Base-by-base conservation (phyloP, 2,888 invertebrate genomes). In the Tenthredo amoena region DNA sequence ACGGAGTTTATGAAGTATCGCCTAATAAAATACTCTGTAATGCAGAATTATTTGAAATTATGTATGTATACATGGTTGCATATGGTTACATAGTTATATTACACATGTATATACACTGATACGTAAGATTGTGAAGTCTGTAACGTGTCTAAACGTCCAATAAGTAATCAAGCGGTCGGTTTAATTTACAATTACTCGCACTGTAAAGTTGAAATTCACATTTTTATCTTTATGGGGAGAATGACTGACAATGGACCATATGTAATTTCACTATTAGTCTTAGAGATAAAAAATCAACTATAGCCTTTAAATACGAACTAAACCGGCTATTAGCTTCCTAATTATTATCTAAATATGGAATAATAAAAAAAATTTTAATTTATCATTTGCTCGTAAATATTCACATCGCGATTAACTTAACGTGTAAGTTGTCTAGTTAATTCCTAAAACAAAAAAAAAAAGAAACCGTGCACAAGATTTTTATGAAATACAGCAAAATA, bases 291-390 rank as follows among this genome's bases (percentile, higher is more conserved):
- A 40, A 74, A 74, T 37, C 40, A 74, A 43, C 81, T 81, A 40
- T 68, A 83, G 68, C 83, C 71, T 83, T 65, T 83, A 21, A 71
- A 65, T 83, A 83, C 47, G 68, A 83, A 83, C 83, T 83, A 68
- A 83, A 83, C 83, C 83, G 83, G 83, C 83, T 65, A 83, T 68
- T 68, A 68, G 83, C 83, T 83, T 83, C 83, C 83, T 83, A 83
- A 68, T 83, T 31, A 83, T 83, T 62, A 58, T 40, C 81, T 68
- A 37, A 68, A 83, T 68, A 83, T 83, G 10, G 71, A 68, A 47
- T 83, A 15, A 10, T 40, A 72, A 43, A 40, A 72, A n/a, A 18
- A 71, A 71, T 9, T 6, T 37, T n/a, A 68, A 34, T 68, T 68
- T 68, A 83, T 83, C 31, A 83, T 83, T 83, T 83, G 83, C 83